Conservation (phyloP, 2,888 invertebrate genomes). For the Prenolepis imparis region DNA sequence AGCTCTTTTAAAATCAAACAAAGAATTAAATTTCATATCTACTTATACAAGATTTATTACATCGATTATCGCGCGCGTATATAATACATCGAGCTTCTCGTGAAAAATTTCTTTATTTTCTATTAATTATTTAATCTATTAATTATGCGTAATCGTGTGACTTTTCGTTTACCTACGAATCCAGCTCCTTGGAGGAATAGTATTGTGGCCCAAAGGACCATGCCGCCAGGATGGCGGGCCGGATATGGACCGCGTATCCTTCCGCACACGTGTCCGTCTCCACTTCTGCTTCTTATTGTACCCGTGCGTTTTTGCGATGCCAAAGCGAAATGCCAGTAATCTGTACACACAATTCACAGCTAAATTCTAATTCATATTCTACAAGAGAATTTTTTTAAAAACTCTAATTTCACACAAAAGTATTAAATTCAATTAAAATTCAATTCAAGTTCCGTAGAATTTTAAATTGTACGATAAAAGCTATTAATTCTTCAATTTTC, state of each 20-base stretch:
- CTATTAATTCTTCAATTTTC: neutral
- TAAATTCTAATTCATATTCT: neutral
- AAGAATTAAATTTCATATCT: neutral
- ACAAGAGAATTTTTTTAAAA: neutral
- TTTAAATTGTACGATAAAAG: neutral
- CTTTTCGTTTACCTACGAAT: slow-evolving; percentile 86
- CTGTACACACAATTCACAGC: neutral
- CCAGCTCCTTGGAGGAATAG: slow-evolving; percentile 88
- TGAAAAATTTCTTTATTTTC: neutral
- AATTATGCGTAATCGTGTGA: neutral
- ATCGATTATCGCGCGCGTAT: neutral
- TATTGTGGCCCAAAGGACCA: slow-evolving; percentile 88
- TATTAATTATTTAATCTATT: neutral
- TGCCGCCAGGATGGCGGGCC: slow-evolving; percentile 87
- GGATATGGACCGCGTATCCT: slow-evolving; percentile 83
- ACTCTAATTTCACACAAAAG: too few relatives aligned
- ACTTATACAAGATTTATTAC: neutral
- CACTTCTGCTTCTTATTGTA: slow-evolving; percentile 62
- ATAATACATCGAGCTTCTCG: neutral
- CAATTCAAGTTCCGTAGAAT: neutral
- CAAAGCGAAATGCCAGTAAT: neutral
- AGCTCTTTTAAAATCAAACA: neutral
- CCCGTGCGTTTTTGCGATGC: slow-evolving; percentile 47
- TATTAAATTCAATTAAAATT: neutral
- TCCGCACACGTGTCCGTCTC: slow-evolving; percentile 78